phyloP scores from a whole-genome alignment of 2,888 invertebrate species.

The Zygaena filipendulae region DNA sequence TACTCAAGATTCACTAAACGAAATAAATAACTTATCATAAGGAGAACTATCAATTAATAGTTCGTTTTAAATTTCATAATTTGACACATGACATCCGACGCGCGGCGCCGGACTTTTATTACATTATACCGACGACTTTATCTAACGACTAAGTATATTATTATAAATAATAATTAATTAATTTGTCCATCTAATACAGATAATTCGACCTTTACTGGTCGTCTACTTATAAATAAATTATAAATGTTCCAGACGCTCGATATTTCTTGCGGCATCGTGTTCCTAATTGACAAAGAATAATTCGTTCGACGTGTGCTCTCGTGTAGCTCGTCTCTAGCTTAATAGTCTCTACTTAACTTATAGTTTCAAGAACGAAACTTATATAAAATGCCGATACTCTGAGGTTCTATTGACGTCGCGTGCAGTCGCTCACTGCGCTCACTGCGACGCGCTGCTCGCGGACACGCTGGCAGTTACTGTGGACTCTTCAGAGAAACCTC shows the following conservation, averaged over 20 bases:
- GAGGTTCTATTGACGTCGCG: conserved; percentile 36
- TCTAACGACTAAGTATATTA: not conserved
- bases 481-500: not conserved
- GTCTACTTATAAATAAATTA: conserved; percentile 34
- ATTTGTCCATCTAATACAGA: conserved; percentile 58
- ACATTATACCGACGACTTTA: not conserved
- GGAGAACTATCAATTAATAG: conserved; percentile 35
- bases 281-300: conserved; percentile 38
- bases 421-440: conserved; percentile 16
- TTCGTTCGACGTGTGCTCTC: conserved; percentile 24
- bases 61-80: conserved; percentile 30
- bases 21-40: conserved; percentile 62
- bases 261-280: no score
- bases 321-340: conserved; percentile 37
- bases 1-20: conserved; percentile 51
- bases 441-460: conserved; percentile 23
- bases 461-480: conserved; percentile 20
- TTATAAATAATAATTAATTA: no score
- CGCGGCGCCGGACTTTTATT: no score
- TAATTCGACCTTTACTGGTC: conserved; percentile 32
- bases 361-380: conserved; percentile 60
- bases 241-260: conserved; percentile 21
- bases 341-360: conserved; percentile 61
- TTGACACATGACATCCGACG: conserved; percentile 36
- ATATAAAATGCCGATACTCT: conserved; percentile 55